Evolutionary conservation across 2,797 vertebrate genomes (phyloP).

Genomic region (Avahi laniger): DNA sequence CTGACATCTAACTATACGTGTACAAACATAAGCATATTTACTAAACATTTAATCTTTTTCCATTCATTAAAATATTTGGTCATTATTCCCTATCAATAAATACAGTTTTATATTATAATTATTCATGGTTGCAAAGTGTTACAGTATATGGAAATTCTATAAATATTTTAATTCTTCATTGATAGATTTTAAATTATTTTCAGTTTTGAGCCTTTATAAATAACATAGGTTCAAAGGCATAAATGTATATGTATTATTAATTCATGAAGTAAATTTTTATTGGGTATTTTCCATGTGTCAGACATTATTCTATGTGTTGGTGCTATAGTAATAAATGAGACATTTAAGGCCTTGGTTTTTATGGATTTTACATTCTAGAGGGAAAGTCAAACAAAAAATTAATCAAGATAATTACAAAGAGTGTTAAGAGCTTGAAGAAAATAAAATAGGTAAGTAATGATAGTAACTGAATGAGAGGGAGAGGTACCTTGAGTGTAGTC

Average conservation of each 20-base stretch:
- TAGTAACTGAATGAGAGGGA: not conserved
- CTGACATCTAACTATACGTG: not conserved
- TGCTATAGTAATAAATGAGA: not conserved
- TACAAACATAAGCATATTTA: not conserved
- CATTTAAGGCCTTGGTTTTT: not conserved
- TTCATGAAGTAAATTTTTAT: not conserved
- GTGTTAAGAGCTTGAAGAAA: not conserved
- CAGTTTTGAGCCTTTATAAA: not conserved
- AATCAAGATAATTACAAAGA: not conserved
- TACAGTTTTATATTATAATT: slow-evolving; percentile 4
- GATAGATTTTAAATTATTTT: slow-evolving; percentile 30
- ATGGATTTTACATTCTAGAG: not conserved
- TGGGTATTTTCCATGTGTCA: not conserved
- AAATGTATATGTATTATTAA: not conserved
- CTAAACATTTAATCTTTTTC: not conserved
- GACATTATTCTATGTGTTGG: not conserved
- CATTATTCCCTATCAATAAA: slow-evolving; percentile 17
- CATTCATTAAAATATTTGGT: not conserved
- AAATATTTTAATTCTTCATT: not conserved
- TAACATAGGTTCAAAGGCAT: not conserved
- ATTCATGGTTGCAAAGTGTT: not conserved
- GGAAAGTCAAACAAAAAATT: not conserved
- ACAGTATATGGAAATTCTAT: not conserved
- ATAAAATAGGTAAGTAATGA: not conserved
- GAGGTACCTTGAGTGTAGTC: not conserved